Percentiles rank a stretch among this genome's conserved stretches.
Conservation (phyloP, 2,113 vertebrate species). For the Indicator maculatus region DNA sequence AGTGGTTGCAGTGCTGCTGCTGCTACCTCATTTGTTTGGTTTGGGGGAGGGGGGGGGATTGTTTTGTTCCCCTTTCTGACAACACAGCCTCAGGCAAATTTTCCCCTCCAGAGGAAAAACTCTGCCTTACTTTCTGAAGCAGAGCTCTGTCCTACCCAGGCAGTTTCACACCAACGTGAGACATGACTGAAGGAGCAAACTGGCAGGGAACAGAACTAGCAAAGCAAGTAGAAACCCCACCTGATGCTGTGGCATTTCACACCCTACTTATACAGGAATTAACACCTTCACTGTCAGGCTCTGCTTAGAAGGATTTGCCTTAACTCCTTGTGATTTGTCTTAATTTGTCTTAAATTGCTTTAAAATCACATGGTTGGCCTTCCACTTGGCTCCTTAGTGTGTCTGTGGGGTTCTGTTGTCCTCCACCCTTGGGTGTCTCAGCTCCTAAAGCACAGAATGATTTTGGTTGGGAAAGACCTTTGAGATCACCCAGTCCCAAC, state of each 20-base stretch:
- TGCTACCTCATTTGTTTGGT: background rate
- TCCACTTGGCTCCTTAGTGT: background rate
- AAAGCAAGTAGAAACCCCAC: conserved; percentile 13
- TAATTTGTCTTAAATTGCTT: too few species aligned
- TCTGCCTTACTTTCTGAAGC: background rate
- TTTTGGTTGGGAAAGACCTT: too few species aligned
- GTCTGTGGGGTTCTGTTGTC: background rate
- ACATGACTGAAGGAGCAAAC: background rate
- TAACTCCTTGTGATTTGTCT: too few species aligned
- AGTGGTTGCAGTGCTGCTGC: background rate
- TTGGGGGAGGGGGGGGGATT: background rate
- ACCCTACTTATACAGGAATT: conserved; percentile 31
- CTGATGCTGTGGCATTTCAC: conserved; percentile 42
- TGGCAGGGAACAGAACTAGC: background rate
- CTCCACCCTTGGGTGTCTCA: background rate
- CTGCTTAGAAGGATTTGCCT: conserved; percentile 44
- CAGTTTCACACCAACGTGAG: background rate
- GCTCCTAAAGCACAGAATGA: background rate
- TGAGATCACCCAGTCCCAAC: too few species aligned
- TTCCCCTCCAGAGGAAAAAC: conserved; percentile 26
- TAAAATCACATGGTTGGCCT: conserved; percentile 4
- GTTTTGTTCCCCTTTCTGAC: background rate
- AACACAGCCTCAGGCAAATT: conserved; percentile 35
- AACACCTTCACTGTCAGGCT: background rate
- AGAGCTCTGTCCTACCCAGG: background rate